Evolutionary conservation across 2,113 vertebrate species (phyloP), one percentile per base, ranked within the genome.

Genomic region (Engystomops pustulosus): DNA sequence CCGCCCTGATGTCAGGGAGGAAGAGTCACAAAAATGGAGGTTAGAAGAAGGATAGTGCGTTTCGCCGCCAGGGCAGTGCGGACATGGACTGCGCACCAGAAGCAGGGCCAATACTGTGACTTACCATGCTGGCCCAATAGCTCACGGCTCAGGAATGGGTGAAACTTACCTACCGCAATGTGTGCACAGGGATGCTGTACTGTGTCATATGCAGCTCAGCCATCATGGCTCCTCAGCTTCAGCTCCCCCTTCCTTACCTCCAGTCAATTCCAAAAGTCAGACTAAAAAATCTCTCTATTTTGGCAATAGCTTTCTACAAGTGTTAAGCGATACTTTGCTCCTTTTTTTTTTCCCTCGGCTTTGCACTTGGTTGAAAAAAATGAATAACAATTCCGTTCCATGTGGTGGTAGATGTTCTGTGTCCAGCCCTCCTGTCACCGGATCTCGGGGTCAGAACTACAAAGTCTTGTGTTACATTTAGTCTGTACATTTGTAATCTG

Each of bases 11-110:
- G 98, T 96, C 0, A 95, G 97, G 32, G 98, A 98, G 78, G 98
- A 99, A 70, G 98, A 99, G 84, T 97, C 97, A 1, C 98, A 99
- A 91, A 99, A 99, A 41, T 99, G 98, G 98, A 96, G 97, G 79
- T 94, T 94, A 0, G 96, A 93, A 14, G 96, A 97, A 18, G 96
- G 96, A 23, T 96, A 89, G 93, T 11, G 2, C 32, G 89, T 92
- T 6, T 1, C 23, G 20, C 20, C 81, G 6, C 36, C 58, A 0
- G 0, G 3, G 75, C 75, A 79, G 36, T 47, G 17, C 38, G 17
- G 68, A 67, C 60, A 20, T 23, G 5, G 65, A 36, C 38, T 32
- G 60, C 0, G 30, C 11, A 34, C 58, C 75, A 70, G 80, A 9
- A 70, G 25, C 60, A 79, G 81, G 82, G 60, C 49, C 53, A 20